Evolutionary conservation across 2,888 invertebrate species (phyloP).

Genomic region (Brachylomia viminalis): DNA sequence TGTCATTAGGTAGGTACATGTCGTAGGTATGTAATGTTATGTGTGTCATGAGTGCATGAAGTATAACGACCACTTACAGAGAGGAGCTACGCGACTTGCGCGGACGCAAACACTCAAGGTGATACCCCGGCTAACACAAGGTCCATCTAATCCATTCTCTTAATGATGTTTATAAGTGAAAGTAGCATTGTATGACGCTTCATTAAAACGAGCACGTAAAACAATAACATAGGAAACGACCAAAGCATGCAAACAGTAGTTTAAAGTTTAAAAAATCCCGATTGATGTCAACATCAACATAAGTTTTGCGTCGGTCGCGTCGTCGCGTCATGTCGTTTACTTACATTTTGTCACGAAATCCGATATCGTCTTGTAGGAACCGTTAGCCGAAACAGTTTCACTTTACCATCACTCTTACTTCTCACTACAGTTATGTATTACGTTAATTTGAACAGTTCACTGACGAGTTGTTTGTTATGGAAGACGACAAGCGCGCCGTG

Average conservation of each 20-base stretch:
- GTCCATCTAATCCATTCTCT: conserved; percentile 85
- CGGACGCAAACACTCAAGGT: conserved; percentile 81
- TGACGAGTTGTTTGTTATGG: conserved; percentile 69
- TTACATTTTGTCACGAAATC: conserved; percentile 62
- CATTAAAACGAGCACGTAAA: conserved; percentile 40
- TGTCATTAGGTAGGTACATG: conserved; percentile 1
- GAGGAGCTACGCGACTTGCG: conserved; percentile 53
- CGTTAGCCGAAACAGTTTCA: conserved; percentile 76
- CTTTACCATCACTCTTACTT: conserved; percentile 84
- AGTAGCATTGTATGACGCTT: conserved; percentile 67
- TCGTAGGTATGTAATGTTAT: conserved; percentile 32
- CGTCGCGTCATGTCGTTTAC: conserved; percentile 55
- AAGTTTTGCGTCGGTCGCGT: conserved; percentile 31
- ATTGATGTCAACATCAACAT: conserved; percentile 58
- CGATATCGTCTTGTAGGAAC: conserved; percentile 54
- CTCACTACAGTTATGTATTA: conserved; percentile 72
- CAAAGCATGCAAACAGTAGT: conserved; percentile 21
- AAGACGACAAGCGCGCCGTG: conserved; percentile 66
- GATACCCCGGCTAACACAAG: conserved; percentile 79
- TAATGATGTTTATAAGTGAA: conserved; percentile 80
- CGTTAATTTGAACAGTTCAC: conserved; percentile 73
- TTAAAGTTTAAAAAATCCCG: conserved; percentile 46
- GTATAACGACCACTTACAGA: conserved; percentile 59
- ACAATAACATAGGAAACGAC: conserved; percentile 46
- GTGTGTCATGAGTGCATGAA: conserved; percentile 59